Base-by-base conservation (phyloP, 1,140 invertebrate genomes). In the Oreohelix idahoensis region DNA sequence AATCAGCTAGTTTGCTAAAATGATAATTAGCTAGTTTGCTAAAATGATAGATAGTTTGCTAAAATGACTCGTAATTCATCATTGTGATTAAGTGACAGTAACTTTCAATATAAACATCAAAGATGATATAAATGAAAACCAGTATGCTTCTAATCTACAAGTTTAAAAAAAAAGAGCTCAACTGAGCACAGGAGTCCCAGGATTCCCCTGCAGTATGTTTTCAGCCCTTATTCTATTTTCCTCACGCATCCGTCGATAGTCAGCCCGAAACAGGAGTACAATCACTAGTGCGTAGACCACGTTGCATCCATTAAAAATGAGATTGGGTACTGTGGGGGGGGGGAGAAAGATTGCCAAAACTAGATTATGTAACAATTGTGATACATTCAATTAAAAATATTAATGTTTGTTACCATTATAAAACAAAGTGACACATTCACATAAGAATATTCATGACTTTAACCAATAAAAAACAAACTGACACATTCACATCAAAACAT, bases 191-290 rank as follows among this genome's bases (percentile, higher is more conserved):
- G 77, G 32, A 63, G 49, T 66, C 0, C 32, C 51, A 29, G 53
- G 13, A 36, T 79, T 69, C 36, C 77, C 77, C 20, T 79, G 51
- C 20, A 66, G 58, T 4, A 42, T 79, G n/a, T 49, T 36, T 23
- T 15, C n/a, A 4, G 42, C 69, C 35, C 49, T 70, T 17, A 49
- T 17, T 32, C 15, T 70, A 26, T 70, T 36, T 71, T 81, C 79
- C 17, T 29, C 69, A 17, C 23, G n/a, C 79, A 81, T 71, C 15
- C 79, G 5, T 35, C 45, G 66, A 51, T 81, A 81, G 13, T 81
- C n/a, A 20, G 80, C 17, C n/a, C 63, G 70, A 45, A 82, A 82
- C 23, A 82, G n/a, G 8, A 82, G 49, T 23, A 39, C 71, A n/a
- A 82, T 58, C 32, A 75, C 80, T 11, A 75, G 8, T 2, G 20